Base-by-base conservation (phyloP, 2,888 invertebrate species). In the Sceliomorpha sp. region DNA sequence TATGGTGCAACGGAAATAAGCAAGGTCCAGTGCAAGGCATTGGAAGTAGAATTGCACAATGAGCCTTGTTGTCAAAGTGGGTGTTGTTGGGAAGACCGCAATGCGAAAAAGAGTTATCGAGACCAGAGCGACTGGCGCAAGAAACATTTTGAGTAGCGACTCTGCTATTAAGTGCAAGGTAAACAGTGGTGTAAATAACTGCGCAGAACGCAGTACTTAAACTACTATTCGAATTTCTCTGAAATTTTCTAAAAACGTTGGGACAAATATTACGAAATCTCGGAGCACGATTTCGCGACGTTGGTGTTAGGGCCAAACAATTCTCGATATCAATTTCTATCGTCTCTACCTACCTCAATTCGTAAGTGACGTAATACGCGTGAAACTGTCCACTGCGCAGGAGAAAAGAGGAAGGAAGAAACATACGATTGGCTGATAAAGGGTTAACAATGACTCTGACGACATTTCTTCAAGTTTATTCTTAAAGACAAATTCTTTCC, bases 361-460 rank as follows among this genome's bases (percentile, higher is more conserved):
- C n/a, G n/a, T n/a, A n/a, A n/a, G n/a, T n/a, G n/a, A n/a, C n/a
- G n/a, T n/a, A n/a, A n/a, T n/a, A n/a, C n/a, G n/a, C n/a, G n/a
- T n/a, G n/a, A n/a, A n/a, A n/a, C n/a, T n/a, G n/a, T n/a, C n/a
- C n/a, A n/a, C n/a, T n/a, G n/a, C n/a, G n/a, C n/a, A n/a, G n/a
- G n/a, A n/a, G n/a, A n/a, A n/a, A n/a, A n/a, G n/a, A n/a, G n/a
- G n/a, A n/a, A n/a, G n/a, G n/a, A n/a, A n/a, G n/a, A n/a, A n/a
- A n/a, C n/a, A n/a, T n/a, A n/a, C n/a, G n/a, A 59, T 66, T 59
- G 26, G 47, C 59, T 47, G 60, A 68, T 67, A 47, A 66, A 40
- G 40, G 51, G 40, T 60, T 44, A 68, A 50, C 67, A 60, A 55
- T 63, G 62, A 69, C 39, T 68, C 14, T 31, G 17, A 68, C 24